Conservation (phyloP, 2,797 vertebrate genomes). For the Pantherophis vulpinus region DNA sequence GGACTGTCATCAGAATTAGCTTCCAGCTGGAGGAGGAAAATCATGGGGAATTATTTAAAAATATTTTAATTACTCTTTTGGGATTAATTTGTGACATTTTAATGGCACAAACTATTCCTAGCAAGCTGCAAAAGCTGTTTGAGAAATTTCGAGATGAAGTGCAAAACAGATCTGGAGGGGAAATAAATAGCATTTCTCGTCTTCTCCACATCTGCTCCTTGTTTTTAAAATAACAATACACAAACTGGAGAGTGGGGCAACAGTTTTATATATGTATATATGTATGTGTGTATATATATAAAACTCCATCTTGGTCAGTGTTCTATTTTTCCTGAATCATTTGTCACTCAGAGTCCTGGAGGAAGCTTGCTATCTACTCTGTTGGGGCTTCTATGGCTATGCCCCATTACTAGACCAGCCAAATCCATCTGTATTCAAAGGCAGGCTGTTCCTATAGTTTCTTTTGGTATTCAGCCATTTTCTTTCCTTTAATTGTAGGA, state of each 20-base stretch:
- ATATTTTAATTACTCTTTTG: not conserved
- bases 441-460: no score
- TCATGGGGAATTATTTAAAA: not conserved
- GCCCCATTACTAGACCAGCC: not conserved
- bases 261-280: no score
- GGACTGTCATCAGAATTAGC: not conserved
- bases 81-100: not conserved
- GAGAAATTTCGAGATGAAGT: not conserved
- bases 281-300: not conserved
- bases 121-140: not conserved
- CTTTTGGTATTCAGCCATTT: not conserved
- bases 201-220: not conserved
- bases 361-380: not conserved
- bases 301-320: no score
- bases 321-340: not conserved
- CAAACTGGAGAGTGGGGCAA: not conserved
- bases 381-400: not conserved
- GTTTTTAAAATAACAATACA: slow-evolving; percentile 4
- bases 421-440: not conserved
- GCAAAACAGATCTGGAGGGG: not conserved
- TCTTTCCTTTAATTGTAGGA: not conserved
- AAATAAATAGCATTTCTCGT: not conserved
- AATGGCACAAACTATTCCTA: not conserved
- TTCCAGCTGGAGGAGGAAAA: not conserved
- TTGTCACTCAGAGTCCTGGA: not conserved